Conservation (phyloP, 2,797 vertebrate genomes). For the Muscicapa comitata region DNA sequence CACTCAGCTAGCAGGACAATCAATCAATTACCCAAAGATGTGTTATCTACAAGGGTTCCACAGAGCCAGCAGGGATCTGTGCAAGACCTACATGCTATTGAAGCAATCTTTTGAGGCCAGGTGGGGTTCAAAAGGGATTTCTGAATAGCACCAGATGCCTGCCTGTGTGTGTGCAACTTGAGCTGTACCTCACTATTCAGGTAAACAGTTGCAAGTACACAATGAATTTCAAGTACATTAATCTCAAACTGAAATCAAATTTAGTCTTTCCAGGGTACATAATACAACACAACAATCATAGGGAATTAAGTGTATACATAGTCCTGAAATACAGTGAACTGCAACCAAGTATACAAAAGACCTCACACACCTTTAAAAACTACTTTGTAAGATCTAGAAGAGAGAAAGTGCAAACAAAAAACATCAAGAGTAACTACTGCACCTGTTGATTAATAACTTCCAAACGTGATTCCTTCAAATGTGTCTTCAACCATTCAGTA, state of each 20-base stretch:
- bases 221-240: neutral
- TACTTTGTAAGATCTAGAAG: neutral
- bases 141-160: neutral
- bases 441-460: conserved; percentile 97
- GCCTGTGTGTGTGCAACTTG: neutral
- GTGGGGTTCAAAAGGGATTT: neutral
- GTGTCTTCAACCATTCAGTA: conserved; percentile 91
- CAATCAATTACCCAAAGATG: neutral
- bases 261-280: neutral
- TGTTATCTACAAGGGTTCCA: neutral
- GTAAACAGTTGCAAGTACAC: neutral
- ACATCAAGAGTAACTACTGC: neutral
- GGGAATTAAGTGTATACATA: neutral
- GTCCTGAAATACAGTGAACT: neutral
- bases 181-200: accelerated
- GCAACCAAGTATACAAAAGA: neutral
- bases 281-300: neutral
- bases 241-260: neutral
- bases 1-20: neutral
- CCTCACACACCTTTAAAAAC: neutral
- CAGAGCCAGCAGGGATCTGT: neutral
- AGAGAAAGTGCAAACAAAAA: neutral
- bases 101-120: neutral
- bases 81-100: neutral
- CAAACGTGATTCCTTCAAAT: conserved; percentile 87